Evolutionary conservation across 2,888 invertebrate species (phyloP), one percentile per base, ranked within the genome.

Genomic region (Sphinx pinastri): DNA sequence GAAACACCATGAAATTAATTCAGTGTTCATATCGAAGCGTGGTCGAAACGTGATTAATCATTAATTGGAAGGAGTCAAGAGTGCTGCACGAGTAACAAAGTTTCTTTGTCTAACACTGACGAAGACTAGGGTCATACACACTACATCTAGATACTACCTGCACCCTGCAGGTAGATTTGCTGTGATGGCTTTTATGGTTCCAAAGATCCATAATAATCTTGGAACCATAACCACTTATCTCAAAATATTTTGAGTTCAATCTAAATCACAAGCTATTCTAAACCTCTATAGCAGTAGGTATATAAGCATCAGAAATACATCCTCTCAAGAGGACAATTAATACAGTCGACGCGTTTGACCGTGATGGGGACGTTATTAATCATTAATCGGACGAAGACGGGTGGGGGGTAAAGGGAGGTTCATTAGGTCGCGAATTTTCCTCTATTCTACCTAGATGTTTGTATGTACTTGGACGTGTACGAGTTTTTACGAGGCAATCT

Each of bases 401-500:
- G 12, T 16, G 47, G 49, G 60, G 16, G 19, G 16, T 45, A 16
- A 13, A n/a, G n/a, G 63, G 63, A 19, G 49, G 63, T 47, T 63
- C 76, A 79, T 78, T 75, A 77, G 74, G 74, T 69, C 71, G 75
- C 75, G 74, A 72, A 51, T 68, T 19, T 38, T 66, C 69, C 68
- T 70, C 70, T 52, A 70, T 71, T 70, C 68, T 49, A 66, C 31
- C 66, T 68, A 49, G 31, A 71, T 71, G 70, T 71, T 71, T 68
- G 52, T 69, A 25, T 66, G 71, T 68, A 76, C 77, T 25, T 16
- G 76, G 7, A 16, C 19, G 19, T 55, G 19, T 51, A 51, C 51
- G 82, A 81, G 81, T 85, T 89, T 89, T 90, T 89, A 90, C 88
- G 88, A 89, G 86, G 87, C 87, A 89, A 91, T 91, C 91, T 91